Conservation (phyloP, 2,113 vertebrate genomes). For the Chauna torquata region DNA sequence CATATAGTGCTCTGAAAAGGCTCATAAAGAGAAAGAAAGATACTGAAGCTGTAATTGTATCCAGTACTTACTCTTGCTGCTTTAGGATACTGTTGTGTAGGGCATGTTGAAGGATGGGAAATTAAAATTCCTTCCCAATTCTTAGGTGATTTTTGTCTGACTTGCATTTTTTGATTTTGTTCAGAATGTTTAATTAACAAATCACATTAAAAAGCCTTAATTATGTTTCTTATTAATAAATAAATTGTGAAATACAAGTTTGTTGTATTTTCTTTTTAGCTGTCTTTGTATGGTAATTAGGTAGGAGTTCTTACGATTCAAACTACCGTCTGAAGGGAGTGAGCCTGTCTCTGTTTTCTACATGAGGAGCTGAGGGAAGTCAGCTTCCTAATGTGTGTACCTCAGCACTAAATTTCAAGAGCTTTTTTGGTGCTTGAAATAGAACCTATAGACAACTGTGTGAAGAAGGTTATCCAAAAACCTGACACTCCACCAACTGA, state of each 20-base stretch:
- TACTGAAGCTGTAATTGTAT: background rate
- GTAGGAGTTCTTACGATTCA: background rate
- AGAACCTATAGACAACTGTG: background rate
- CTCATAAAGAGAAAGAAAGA: background rate
- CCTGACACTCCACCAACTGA: background rate
- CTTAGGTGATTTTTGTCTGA: background rate
- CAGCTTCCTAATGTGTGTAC: background rate
- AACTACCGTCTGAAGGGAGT: background rate
- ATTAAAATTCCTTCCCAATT: background rate
- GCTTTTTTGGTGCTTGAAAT: background rate
- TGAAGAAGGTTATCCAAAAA: background rate
- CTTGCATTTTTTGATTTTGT: background rate
- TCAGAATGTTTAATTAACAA: background rate
- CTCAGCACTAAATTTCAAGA: background rate
- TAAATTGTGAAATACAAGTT: background rate
- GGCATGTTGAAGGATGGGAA: background rate
- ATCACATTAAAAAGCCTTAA: too few species aligned
- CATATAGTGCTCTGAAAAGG: background rate
- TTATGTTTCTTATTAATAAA: slow-evolving; percentile 66
- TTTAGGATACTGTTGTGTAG: background rate
- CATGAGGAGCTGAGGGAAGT: background rate
- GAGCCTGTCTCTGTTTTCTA: background rate
- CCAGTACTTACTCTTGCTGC: background rate
- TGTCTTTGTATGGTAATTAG: background rate
- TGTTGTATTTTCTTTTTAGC: background rate